Evolutionary conservation across 2,888 invertebrate genomes (phyloP).

Genomic region (Thymelicus acteon): DNA sequence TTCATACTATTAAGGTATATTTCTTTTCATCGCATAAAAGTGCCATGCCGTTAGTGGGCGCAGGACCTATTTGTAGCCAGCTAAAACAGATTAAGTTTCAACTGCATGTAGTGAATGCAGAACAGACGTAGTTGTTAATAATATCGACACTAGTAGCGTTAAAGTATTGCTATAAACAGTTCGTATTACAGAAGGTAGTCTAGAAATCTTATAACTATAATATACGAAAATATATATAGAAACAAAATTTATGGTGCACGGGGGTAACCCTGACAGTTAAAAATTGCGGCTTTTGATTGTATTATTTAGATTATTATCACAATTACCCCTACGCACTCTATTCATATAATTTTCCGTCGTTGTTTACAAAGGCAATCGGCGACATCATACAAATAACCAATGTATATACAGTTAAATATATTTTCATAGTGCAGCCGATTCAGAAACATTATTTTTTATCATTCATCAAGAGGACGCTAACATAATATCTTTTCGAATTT

Average conservation of each 20-base stretch:
- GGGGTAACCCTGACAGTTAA: not conserved
- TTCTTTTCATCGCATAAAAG: no score
- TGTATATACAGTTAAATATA: not conserved
- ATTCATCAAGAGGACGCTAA: not conserved
- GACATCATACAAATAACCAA: not conserved
- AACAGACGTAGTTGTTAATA: no score
- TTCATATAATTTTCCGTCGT: constrained; percentile 3
- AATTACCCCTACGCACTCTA: not conserved
- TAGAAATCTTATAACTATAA: not conserved
- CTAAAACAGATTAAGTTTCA: no score
- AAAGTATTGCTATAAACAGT: not conserved
- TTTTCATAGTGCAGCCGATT: constrained; percentile 3
- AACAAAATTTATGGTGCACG: not conserved
- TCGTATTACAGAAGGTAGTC: not conserved
- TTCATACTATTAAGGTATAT: no score
- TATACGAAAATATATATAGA: constrained; percentile 1
- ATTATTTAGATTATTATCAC: no score
- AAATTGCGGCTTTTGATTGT: no score
- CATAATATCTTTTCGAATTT: constrained; percentile 17
- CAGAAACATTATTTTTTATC: constrained; percentile 14
- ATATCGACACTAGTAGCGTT: no score
- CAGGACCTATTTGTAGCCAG: no score
- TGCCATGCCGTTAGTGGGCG: no score
- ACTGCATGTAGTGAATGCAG: no score
- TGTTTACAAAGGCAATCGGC: constrained; percentile 4